Base-by-base conservation (phyloP, 2,888 invertebrate genomes). In the Chymomyza fuscimana region DNA sequence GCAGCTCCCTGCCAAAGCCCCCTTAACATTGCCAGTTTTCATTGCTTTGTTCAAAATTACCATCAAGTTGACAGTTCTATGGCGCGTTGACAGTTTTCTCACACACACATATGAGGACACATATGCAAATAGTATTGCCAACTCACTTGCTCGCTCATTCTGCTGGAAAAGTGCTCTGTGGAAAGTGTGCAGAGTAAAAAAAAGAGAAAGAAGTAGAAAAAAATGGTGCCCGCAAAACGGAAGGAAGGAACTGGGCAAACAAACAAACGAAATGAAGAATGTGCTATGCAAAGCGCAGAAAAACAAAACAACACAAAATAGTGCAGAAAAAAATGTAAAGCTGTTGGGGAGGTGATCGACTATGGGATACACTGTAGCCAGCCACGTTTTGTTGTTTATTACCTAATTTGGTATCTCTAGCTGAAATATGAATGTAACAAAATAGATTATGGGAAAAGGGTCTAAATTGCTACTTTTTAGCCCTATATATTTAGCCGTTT, bases 51-150 rank as follows among this genome's bases (percentile, higher is more conserved):
- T 83, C 22, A 82, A 78, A 89, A 89, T 86, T 87, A 82, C 82
- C 90, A 87, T 89, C 87, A 86, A 89, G 90, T 89, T 89, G 89
- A 89, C 89, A 89, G 89, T 89, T 89, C 85, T 89, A 86, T 87
- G 86, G 87, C 88, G 89, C 88, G 89, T 86, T 88, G 88, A 89
- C 89, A 89, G 89, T 87, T 88, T 82, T 67, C 80, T 79, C 76
- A 87, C 64, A 82, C 73, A 74, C 62, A 50, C 36, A 62, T 68
- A 70, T 71, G 19, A 64, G 58, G 46, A 67, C 81, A 77, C 79
- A 81, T 88, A 89, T 89, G 89, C 87, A 89, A 89, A 89, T 89
- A 83, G 67, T 63, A 64, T 74, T 76, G 76, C 72, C 85, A 76
- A 77, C 83, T 77, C 78, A 75, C 74, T 78, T 79, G 73, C 84